Base-by-base conservation (phyloP, 2,888 invertebrate species). In the Dryococelus australis region DNA sequence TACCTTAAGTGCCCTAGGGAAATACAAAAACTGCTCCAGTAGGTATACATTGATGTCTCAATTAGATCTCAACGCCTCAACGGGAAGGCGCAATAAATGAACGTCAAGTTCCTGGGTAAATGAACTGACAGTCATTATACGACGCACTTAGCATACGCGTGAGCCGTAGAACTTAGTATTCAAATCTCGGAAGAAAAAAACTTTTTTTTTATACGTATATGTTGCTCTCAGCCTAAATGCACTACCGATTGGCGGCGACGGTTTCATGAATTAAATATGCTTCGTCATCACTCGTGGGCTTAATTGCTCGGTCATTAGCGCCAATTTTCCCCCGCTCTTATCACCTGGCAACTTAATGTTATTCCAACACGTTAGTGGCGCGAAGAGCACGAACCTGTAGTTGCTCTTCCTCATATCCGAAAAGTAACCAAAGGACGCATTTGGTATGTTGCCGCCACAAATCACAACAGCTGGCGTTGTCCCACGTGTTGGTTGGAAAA, bases 231-330 rank as follows among this genome's bases (percentile, higher is more conserved):
- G 65, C 65, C n/a, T 65, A 65, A 65, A 65, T 65, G 65, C 65
- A 24, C 65, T 24, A 9, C 65, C 10, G 65, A n/a, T 8, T 24
- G n/a, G 24, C 65, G 24, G 65, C 20, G 65, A 24, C 65, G 65
- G n/a, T 65, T 65, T 65, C 65, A 65, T 65, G 65, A 65, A 65
- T 16, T 65, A 65, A 65, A 65, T 24, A 65, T 65, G 65, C 10
- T 65, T 16, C 35, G 35, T 35, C 65, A n/a, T 24, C 24, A 65
- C 65, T 65, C 65, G n/a, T n/a, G 51, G 51, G 51, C 65, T 65
- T 65, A 65, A 65, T 65, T 65, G 65, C 65, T 65, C 65, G 65
- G 65, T 20, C 65, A n/a, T 65, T 65, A 65, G 65, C 65, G 65
- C 65, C 65, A 65, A 65, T 35, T 35, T 35, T 24, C 16, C n/a